These are phyloP conservation scores for Lampris megalopsis DNA, from an alignment of 2,113 vertebrate species.

Conservation along the genomic window DNA sequence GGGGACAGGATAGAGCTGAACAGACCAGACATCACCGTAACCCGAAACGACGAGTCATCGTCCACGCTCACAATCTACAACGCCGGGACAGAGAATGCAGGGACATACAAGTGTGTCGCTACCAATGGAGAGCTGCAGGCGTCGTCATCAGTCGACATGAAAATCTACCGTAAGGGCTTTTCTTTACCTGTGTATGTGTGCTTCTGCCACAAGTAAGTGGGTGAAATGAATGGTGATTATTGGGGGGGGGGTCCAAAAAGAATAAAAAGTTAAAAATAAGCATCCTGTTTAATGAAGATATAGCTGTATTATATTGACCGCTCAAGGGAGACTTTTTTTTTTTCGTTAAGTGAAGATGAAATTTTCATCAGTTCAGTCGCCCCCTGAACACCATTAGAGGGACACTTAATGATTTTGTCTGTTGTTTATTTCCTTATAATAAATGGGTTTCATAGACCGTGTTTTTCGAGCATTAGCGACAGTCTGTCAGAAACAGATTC, in stretches of 20 bases:
- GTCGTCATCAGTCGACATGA: constrained; percentile 93
- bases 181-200: background rate
- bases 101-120: constrained; percentile 95
- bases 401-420: constrained; percentile 79
- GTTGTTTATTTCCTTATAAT: constrained; percentile 71
- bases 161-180: constrained; percentile 92
- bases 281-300: constrained; percentile 60
- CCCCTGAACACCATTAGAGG: constrained; percentile 75
- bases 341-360: constrained; percentile 67
- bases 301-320: constrained; percentile 69
- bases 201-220: constrained; percentile 23
- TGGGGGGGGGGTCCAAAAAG: background rate
- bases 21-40: constrained; percentile 91
- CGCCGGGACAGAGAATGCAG: constrained; percentile 89
- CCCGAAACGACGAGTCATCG: constrained; percentile 89
- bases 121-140: constrained; percentile 86
- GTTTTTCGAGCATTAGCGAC: constrained; percentile 74
- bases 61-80: constrained; percentile 97
- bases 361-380: constrained; percentile 80
- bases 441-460: constrained; percentile 77
- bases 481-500: constrained; percentile 60
- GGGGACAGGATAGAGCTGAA: constrained; percentile 90
- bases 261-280: constrained; percentile 19
- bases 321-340: constrained; percentile 72
- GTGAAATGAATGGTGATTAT: constrained; percentile 4